These are phyloP conservation scores for Scaeva pyrastri DNA, from an alignment of 2,888 invertebrate species.

Conservation along the genomic window DNA sequence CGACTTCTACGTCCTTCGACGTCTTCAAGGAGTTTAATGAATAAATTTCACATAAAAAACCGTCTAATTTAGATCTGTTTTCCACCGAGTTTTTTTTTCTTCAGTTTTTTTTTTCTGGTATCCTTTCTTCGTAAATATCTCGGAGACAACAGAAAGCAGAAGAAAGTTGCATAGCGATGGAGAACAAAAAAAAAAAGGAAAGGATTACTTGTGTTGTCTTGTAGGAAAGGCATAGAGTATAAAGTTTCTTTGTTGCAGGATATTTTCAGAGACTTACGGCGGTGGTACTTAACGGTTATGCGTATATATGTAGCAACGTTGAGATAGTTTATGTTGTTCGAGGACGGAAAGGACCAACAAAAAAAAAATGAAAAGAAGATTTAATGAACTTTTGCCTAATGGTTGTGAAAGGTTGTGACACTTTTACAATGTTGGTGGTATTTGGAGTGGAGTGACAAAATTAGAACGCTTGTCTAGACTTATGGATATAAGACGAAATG, in stretches of 20 bases:
- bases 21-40: constrained; percentile 73
- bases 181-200: constrained; percentile 26
- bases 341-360: not conserved
- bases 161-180: constrained; percentile 8
- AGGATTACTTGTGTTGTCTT: constrained; percentile 59
- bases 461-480: constrained; percentile 33
- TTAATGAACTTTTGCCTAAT: constrained; percentile 57
- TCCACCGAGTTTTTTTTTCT: constrained; percentile 42
- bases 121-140: constrained; percentile 9
- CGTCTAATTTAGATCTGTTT: constrained; percentile 75
- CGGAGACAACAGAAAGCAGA: constrained; percentile 32
- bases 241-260: constrained; percentile 53
- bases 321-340: constrained; percentile 7
- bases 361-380: not conserved
- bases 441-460: constrained; percentile 24
- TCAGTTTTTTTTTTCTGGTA: not conserved
- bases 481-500: constrained; percentile 16
- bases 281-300: constrained; percentile 37
- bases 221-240: not conserved
- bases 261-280: constrained; percentile 46
- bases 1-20: constrained; percentile 47
- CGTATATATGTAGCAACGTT: not conserved
- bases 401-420: constrained; percentile 45
- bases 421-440: constrained; percentile 27
- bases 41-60: constrained; percentile 75